Conservation (phyloP, 2,888 invertebrate species). For the Napeogenes inachia region DNA sequence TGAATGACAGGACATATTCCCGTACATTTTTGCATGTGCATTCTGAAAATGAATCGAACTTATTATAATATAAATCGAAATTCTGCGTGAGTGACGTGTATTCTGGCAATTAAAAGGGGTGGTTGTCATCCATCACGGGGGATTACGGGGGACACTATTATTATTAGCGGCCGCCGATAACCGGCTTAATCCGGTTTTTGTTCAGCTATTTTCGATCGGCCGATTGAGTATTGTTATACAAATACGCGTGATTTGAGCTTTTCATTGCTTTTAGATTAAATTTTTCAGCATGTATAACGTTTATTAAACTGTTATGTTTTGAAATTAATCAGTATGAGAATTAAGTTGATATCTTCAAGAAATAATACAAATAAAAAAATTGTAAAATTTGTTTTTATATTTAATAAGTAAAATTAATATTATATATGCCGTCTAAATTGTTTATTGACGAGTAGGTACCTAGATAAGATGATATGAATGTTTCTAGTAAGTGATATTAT, state of each 20-base stretch:
- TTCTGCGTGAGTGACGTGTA: slow-evolving; percentile 61
- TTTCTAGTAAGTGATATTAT: too few species aligned
- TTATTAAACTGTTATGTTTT: too few species aligned
- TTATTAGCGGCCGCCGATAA: slow-evolving; percentile 67
- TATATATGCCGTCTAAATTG: too few species aligned
- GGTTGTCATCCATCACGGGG: slow-evolving; percentile 67
- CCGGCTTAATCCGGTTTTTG: slow-evolving; percentile 66
- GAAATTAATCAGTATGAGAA: too few species aligned
- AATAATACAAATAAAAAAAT: too few species aligned
- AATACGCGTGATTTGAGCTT: slow-evolving; percentile 22
- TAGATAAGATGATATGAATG: too few species aligned
- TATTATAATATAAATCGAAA: slow-evolving; percentile 76
- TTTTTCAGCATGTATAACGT: too few species aligned
- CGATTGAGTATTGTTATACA: slow-evolving; percentile 30
- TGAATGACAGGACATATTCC: background rate
- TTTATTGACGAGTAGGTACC: too few species aligned
- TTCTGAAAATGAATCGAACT: slow-evolving; percentile 42
- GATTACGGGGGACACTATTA: slow-evolving; percentile 70
- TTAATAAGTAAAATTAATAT: too few species aligned
- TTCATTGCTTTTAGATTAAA: slow-evolving; percentile 4
- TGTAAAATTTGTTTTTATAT: too few species aligned
- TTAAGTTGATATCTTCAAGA: too few species aligned
- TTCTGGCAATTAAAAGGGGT: slow-evolving; percentile 74
- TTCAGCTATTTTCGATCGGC: slow-evolving; percentile 47
- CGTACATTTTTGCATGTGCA: background rate